Conservation (phyloP, 2,797 vertebrate genomes). For the Cygnus olor region DNA sequence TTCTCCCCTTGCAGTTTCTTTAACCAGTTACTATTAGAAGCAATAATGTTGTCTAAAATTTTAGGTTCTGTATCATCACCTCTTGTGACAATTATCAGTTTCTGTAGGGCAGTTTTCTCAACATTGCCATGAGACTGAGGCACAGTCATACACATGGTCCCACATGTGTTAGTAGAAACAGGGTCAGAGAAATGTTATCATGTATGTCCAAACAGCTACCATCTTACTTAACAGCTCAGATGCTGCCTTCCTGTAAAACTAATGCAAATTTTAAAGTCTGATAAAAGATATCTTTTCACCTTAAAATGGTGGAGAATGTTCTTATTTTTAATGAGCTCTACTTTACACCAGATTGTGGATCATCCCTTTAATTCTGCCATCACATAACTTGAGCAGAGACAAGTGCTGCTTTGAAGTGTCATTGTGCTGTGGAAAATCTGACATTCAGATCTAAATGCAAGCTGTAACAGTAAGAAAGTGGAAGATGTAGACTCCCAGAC, state of each 20-base stretch:
- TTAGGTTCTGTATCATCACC: not conserved
- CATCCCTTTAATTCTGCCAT: constrained; percentile 66
- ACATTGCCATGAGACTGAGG: not conserved
- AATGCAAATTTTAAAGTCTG: constrained; percentile 66
- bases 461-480: constrained; percentile 43
- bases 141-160: not conserved
- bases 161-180: constrained; percentile 31
- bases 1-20: not conserved
- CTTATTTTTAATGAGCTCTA: constrained; percentile 68
- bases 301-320: constrained; percentile 56
- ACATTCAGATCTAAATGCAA: constrained; percentile 40
- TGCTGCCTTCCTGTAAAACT: constrained; percentile 47
- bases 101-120: not conserved
- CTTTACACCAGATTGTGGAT: constrained; percentile 68
- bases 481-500: constrained; percentile 33
- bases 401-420: constrained; percentile 70
- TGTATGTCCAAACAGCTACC: constrained; percentile 49
- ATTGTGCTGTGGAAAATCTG: constrained; percentile 59
- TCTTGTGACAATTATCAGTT: not conserved
- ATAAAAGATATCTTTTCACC: constrained; percentile 67
- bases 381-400: constrained; percentile 55
- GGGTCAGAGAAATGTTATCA: constrained; percentile 33
- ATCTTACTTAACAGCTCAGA: constrained; percentile 66
- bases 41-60: not conserved
- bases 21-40: not conserved